Base-by-base conservation (phyloP, 2,113 vertebrate species). In the Dolichotis patagonum region DNA sequence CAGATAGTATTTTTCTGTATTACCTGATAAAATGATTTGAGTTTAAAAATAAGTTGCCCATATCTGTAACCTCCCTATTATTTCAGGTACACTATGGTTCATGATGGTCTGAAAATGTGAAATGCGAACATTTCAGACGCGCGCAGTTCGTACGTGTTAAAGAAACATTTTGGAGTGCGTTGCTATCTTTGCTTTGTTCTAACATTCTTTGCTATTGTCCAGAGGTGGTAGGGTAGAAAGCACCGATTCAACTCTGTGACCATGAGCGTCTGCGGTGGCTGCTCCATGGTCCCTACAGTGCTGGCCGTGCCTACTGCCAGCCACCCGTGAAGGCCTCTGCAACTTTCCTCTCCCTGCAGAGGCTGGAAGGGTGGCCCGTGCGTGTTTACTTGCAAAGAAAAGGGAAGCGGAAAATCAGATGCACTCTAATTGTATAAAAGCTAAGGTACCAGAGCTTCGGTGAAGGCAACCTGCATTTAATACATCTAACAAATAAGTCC, bases 231-330 rank as follows among this genome's bases (percentile, higher is more conserved):
- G 10, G 4, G 19, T 11, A 11, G 9, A 9, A 43, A 11, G 1
- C 71, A 26, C 11, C 22, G 0, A 12, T 28, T 28, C 11, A 26
- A 7, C 38, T 28, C 19, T 73, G 38, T 20, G 4, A 41, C 38
- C 35, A 10, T 24, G n/a, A 1, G 19, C 9, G 2, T 11, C 69
- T 22, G 20, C 35, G 4, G 3, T 2, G n/a, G 20, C 11, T 41
- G 8, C 9, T 11, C 22, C n/a, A 24, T 2, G 12, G 22, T 7
- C 14, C 13, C 13, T 1, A 75, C 24, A 26, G 43, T 3, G 14
- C 12, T 1, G 14, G 22, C 5, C 38, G 1, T 26, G 5, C 10
- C 41, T 43, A 43, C 10, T 2, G 71, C 38, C 38, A 41, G 11
- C 2, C 46, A 49, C 46, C 9, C 46, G n/a, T n/a, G n/a, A n/a